A percentile compares a stretch with the other conserved stretches of the same genome.
phyloP scores from a whole-genome alignment of 1,140 invertebrate species.

The Coelopa frigida region DNA sequence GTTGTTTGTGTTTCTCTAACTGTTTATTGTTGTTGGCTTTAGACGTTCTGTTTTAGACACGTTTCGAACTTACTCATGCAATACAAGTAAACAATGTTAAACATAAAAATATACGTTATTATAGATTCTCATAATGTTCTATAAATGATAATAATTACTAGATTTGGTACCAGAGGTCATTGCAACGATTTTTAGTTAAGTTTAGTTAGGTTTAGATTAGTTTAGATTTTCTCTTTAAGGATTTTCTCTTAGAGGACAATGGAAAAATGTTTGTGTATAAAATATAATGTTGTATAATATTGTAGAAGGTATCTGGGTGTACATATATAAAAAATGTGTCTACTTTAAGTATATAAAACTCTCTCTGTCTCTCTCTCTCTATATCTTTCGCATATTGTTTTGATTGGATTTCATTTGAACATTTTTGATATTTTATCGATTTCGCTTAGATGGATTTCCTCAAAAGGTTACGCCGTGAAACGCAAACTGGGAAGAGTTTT shows the following conservation, averaged over 20 bases:
- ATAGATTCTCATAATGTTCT: background rate
- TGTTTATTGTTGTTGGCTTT: background rate
- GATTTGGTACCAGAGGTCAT: constrained; percentile 8
- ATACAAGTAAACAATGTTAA: background rate
- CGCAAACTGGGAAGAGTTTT: too few relatives aligned
- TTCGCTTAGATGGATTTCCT: too few relatives aligned
- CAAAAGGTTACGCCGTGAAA: too few relatives aligned
- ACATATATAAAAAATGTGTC: background rate
- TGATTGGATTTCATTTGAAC: too few relatives aligned
- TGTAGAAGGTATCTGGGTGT: constrained; percentile 3
- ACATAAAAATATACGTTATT: background rate
- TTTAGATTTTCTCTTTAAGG: too few relatives aligned
- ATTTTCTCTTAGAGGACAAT: too few relatives aligned
- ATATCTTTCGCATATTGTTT: too few relatives aligned
- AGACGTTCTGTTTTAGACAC: background rate
- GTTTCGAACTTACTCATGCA: background rate
- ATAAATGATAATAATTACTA: constrained; percentile 7
- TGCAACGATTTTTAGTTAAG: constrained; percentile 1
- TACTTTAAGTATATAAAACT: background rate
- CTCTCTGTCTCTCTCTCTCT: too few relatives aligned
- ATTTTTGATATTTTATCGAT: too few relatives aligned
- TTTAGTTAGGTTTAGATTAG: too few relatives aligned
- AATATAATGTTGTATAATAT: constrained; percentile 7
- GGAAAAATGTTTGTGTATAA: background rate
- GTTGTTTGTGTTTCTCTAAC: constrained; percentile 4